Evolutionary conservation across 2,888 invertebrate genomes (phyloP).

Genomic region (Thalpophila matura): DNA sequence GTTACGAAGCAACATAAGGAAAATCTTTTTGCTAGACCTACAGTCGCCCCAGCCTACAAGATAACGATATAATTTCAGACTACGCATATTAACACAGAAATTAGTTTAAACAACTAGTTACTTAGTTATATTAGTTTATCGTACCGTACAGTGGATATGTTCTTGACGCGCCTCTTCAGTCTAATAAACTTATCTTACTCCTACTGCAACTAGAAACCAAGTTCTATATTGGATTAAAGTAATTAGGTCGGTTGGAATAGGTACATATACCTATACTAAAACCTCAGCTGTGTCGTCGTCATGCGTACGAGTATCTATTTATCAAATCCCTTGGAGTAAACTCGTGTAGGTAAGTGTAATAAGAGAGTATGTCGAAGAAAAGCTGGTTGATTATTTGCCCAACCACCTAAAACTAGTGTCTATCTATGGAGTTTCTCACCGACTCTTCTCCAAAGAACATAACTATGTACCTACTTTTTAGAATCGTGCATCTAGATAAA

Average conservation of each 20-base stretch:
- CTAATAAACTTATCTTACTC: constrained; percentile 45
- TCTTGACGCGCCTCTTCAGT: constrained; percentile 39
- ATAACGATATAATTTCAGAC: neutral
- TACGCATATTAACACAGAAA: constrained; percentile 30
- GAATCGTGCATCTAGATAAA: no score
- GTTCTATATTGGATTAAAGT: constrained; percentile 34
- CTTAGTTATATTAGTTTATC: constrained; percentile 39
- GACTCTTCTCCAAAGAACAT: no score
- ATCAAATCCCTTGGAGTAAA: no score
- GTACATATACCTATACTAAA: neutral
- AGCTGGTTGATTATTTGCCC: no score
- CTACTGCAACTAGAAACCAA: constrained; percentile 26
- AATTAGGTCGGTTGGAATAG: constrained; percentile 29
- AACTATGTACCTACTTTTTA: no score
- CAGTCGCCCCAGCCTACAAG: neutral
- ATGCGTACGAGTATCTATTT: no score
- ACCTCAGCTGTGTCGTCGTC: neutral
- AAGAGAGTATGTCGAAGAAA: no score
- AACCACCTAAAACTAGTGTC: no score
- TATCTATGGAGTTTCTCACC: no score
- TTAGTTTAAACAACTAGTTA: constrained; percentile 47
- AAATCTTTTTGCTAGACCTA: neutral
- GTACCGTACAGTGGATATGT: constrained; percentile 22
- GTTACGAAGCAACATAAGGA: no score
- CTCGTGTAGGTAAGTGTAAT: no score